Base-by-base conservation (phyloP, 2,113 vertebrate species). In the Syngnathus typhle region DNA sequence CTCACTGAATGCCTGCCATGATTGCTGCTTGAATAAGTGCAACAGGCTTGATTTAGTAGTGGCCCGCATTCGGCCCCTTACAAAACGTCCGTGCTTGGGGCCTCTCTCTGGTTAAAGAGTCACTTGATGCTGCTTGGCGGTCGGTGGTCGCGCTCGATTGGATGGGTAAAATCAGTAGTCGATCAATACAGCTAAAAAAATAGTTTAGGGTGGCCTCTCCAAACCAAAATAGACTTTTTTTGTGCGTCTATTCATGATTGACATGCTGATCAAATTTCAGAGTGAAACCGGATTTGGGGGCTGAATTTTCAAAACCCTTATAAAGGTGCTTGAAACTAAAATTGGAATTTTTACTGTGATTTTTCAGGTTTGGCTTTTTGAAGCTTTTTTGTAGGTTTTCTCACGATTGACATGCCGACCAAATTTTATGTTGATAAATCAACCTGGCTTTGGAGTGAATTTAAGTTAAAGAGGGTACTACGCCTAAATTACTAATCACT, bases 1-100 rank as follows among this genome's bases (percentile, higher is more conserved):
- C 64, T 70, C 21, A 47, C 61, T 80, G 71, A 84, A 82, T 80
- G 67, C 75, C 74, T 66, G 77, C 78, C 77, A 68, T 4, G 37
- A 83, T 75, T 66, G 62, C 38, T 1, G 46, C 72, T 75, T 70
- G 69, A 85, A 71, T 78, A 67, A 73, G 69, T 77, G 60, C 56
- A 81, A 74, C 69, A 68, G 74, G 67, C 66, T 70, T 69, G 63
- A 78, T 65, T 74, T 64, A 71, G 9, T 11, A 43, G 66, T 71
- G 64, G 67, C 60, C 69, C 52, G 65, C 69, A 64, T 75, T 78
- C 41, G 60, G 36, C 49, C 43, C 27, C 69, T 46, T 59, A 56
- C 44, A 63, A 64, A 65, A 54, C 27, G 27, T 32, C 27, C 27
- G 3, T 32, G 27, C 27, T 32, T 70, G 68, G 71, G 44, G 9